phyloP scores from a whole-genome alignment of 2,888 invertebrate species.

The Eupithecia subfuscata region DNA sequence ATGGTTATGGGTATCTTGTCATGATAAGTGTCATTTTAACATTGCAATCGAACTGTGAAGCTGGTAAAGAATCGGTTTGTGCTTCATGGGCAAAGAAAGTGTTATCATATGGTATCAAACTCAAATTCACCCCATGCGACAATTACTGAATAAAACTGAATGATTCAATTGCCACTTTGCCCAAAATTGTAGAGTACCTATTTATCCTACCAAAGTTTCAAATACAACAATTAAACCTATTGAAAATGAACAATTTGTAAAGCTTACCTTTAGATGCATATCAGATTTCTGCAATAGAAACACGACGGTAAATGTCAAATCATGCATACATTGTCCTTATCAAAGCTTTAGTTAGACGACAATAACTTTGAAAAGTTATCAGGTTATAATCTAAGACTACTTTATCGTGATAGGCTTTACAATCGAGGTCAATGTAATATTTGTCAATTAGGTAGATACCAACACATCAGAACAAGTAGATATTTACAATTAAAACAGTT shows the following conservation, averaged over 20 bases:
- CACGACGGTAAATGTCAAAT: constrained; percentile 29
- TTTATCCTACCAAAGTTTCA: not conserved
- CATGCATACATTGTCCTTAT: constrained; percentile 33
- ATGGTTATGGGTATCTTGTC: too few relatives aligned
- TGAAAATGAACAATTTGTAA: not conserved
- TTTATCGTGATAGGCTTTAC: not conserved
- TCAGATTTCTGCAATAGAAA: constrained; percentile 4
- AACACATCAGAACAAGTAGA: not conserved
- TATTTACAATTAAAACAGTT: not conserved
- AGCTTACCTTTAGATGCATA: not conserved
- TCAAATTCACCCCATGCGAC: too few relatives aligned
- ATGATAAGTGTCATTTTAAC: too few relatives aligned
- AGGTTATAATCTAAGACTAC: constrained; percentile 1
- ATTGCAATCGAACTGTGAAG: too few relatives aligned
- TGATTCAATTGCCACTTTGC: not conserved
- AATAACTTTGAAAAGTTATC: not conserved
- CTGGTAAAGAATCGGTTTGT: too few relatives aligned
- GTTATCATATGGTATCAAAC: too few relatives aligned
- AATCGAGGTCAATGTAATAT: not conserved
- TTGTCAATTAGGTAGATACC: not conserved
- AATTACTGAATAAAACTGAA: not conserved
- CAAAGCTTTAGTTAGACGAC: not conserved
- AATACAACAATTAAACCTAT: not conserved
- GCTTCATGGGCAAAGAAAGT: too few relatives aligned
- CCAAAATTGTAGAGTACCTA: not conserved